Base-by-base conservation (phyloP, 2,113 vertebrate genomes). In the Antennarius striatus region DNA sequence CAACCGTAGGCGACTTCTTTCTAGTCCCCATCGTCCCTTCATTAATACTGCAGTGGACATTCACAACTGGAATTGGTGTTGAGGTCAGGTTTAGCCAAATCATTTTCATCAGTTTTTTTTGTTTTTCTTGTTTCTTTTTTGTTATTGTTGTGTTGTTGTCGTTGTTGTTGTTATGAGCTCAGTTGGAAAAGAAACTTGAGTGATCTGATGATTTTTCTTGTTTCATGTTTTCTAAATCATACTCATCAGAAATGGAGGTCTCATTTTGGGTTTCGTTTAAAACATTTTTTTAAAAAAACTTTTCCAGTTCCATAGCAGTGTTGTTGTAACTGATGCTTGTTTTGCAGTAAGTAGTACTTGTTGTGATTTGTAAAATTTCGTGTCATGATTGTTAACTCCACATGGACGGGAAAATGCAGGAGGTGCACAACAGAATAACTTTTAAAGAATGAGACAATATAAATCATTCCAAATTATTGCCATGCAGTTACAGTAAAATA, bases 31-130 rank as follows among this genome's bases (percentile, higher is more conserved):
- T 63, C 54, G 76, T 81, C 63, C 68, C 65, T 55, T 71, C 53
- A 75, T 68, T 69, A 71, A 51, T 75, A 61, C 22, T 71, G 63
- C 67, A 63, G 49, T 55, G 54, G 68, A 57, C 63, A 71, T 81
- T 84, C 72, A 85, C 80, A 83, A 82, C 87, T 85, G 83, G 80
- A 87, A 83, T 86, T 84, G 79, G 74, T 88, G 86, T 90, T 90
- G 82, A 82, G 85, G 79, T 87, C 80, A 85, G 82, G 82, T 78
- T 40, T 81, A 70, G 79, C 83, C 74, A 75, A 67, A 67, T 85
- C 75, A 80, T 77, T 16, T 73, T 78, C 86, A 85, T 86, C 65
- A 40, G 5, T 7, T 40, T 40, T 10, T 7, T 40, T 40, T 7
- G 5, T 10, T 7, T 40, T 40, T 40, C 1, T 3, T 36, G 32